These are phyloP conservation scores for Anastatus disparis DNA, from an alignment of 1,140 invertebrate species.

Conservation along the genomic window DNA sequence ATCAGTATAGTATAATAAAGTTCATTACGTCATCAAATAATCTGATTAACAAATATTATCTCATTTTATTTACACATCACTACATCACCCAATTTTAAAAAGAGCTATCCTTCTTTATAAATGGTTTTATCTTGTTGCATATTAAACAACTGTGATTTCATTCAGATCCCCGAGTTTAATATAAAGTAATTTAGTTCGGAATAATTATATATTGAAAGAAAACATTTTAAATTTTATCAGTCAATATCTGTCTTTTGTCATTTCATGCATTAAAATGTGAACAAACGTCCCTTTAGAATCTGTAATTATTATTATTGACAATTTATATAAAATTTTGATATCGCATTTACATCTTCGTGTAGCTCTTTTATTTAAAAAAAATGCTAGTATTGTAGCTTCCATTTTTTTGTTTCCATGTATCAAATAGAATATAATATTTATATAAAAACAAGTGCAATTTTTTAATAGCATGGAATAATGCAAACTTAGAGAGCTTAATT, in stretches of 20 bases:
- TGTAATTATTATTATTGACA: constrained; percentile 16
- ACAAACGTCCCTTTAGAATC: too few relatives aligned
- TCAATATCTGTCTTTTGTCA: too few relatives aligned
- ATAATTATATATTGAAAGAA: too few relatives aligned
- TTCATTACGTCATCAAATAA: constrained; percentile 6
- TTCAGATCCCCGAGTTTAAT: too few relatives aligned
- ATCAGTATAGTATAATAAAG: constrained; percentile 12
- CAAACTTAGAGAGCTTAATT: constrained; percentile 26
- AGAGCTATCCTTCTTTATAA: too few relatives aligned
- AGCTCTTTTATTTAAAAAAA: constrained; percentile 35
- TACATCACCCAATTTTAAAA: constrained; percentile 44
- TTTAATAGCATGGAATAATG: constrained; percentile 13
- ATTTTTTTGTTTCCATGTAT: constrained; percentile 41
- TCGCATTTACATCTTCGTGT: neutral
- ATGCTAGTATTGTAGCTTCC: constrained; percentile 6
- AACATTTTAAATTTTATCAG: too few relatives aligned
- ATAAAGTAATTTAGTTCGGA: too few relatives aligned
- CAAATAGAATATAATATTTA: constrained; percentile 37
- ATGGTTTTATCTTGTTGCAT: too few relatives aligned
- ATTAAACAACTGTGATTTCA: too few relatives aligned
- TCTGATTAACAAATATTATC: constrained; percentile 27
- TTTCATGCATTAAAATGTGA: too few relatives aligned
- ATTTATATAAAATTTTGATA: constrained; percentile 34
- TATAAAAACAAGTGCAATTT: constrained; percentile 29
- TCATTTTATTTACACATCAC: constrained; percentile 52